Conservation (phyloP, 2,888 invertebrate genomes). For the Carterocephalus palaemon region DNA sequence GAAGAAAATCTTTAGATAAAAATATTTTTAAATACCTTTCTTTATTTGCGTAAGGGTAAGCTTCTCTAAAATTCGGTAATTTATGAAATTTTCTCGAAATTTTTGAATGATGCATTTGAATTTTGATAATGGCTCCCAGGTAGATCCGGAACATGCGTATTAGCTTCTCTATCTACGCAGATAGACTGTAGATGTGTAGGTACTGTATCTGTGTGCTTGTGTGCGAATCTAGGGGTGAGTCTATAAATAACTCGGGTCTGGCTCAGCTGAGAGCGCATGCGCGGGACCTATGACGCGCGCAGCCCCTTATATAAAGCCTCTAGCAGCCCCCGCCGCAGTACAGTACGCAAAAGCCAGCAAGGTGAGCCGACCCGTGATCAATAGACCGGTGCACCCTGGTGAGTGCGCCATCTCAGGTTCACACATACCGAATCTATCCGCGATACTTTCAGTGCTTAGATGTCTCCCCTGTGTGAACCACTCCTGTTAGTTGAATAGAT, state of each 20-base stretch:
- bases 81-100: too few species aligned
- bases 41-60: too few species aligned
- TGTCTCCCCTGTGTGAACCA: constrained; percentile 49
- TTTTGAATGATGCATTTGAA: too few species aligned
- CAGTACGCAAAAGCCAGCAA: constrained; percentile 19
- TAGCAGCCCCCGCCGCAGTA: constrained; percentile 9
- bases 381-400: constrained; percentile 22
- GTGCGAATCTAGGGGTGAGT: constrained; percentile 34
- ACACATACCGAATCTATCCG: constrained; percentile 22
- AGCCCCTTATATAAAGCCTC: constrained; percentile 25
- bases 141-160: constrained; percentile 2
- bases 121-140: too few species aligned
- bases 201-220: constrained; percentile 14
- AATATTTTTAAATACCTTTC: too few species aligned
- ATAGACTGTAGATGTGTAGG: constrained; percentile 3
- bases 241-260: constrained; percentile 52
- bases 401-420: constrained; percentile 16
- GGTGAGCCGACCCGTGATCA: constrained; percentile 16
- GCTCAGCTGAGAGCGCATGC: constrained; percentile 44
- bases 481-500: constrained; percentile 58
- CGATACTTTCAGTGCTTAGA: constrained; percentile 58
- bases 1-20: too few species aligned
- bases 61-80: too few species aligned
- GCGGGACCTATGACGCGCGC: constrained; percentile 38
- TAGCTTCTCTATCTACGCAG: constrained; percentile 2